Percentiles rank a stretch among this genome's conserved stretches.
Evolutionary conservation across 2,797 vertebrate species (phyloP).

Genomic region (Crax fasciolata): DNA sequence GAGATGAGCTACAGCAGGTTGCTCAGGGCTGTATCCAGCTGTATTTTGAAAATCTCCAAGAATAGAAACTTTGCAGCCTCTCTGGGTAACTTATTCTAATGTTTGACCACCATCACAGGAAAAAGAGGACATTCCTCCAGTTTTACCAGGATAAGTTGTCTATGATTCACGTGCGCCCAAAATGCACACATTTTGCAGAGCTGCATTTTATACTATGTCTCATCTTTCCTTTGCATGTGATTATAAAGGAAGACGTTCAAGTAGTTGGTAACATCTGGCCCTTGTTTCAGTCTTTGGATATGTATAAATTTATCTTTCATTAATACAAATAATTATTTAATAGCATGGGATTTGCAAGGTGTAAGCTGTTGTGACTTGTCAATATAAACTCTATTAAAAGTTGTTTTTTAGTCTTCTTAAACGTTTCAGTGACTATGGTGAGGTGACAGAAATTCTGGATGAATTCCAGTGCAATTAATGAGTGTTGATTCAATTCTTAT

Average conservation of each 20-base stretch:
- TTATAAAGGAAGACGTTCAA: background rate
- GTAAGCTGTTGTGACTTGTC: background rate
- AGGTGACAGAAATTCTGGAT: conserved; percentile 8
- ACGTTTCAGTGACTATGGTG: background rate
- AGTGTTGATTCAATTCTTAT: background rate
- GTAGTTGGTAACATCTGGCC: background rate
- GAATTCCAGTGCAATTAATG: background rate
- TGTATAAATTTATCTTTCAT: background rate
- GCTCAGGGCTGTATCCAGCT: background rate
- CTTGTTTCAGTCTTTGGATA: background rate
- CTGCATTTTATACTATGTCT: background rate
- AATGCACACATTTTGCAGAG: background rate
- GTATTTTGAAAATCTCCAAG: background rate
- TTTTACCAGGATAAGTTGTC: background rate
- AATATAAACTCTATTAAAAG: background rate
- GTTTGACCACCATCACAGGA: background rate
- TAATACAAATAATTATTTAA: background rate
- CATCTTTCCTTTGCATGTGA: background rate
- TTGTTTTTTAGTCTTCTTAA: background rate
- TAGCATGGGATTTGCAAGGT: background rate
- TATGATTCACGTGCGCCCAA: background rate
- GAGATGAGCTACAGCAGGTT: background rate
- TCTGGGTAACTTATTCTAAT: background rate
- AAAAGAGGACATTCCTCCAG: background rate
- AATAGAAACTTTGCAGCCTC: background rate